Evolutionary conservation across 2,888 invertebrate genomes (phyloP).

Genomic region (Chironomus tentans): DNA sequence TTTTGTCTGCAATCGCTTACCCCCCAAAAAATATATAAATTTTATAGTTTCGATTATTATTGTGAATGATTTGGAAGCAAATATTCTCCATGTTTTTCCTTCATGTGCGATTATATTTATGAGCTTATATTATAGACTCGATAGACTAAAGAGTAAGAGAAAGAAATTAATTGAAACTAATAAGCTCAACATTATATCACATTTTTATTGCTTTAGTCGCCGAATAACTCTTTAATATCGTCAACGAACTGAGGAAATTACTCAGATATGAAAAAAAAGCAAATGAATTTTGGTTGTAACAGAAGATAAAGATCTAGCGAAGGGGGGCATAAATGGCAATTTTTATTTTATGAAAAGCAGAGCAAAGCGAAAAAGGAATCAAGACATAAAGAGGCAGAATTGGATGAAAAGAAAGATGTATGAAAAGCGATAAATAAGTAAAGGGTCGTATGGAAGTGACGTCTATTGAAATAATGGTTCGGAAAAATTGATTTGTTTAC

Average conservation of each 20-base stretch:
- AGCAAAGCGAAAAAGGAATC: too few species aligned
- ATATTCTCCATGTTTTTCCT: too few species aligned
- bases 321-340: too few species aligned
- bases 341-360: too few species aligned
- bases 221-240: background rate
- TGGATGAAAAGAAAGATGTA: too few species aligned
- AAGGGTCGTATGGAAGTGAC: too few species aligned
- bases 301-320: background rate
- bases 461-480: too few species aligned
- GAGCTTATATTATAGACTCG: too few species aligned
- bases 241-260: background rate
- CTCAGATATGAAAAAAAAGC: background rate
- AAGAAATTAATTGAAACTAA: slow-evolving; percentile 8
- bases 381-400: too few species aligned
- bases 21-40: background rate
- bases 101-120: too few species aligned
- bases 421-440: too few species aligned
- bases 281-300: background rate
- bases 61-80: background rate
- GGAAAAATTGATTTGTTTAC: too few species aligned
- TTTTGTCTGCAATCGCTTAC: background rate
- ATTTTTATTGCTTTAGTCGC: background rate
- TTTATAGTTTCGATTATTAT: background rate
- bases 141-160: background rate
- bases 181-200: slow-evolving; percentile 6